phyloP scores from a whole-genome alignment of 2,113 vertebrate species.

The Phainopepla nitens region DNA sequence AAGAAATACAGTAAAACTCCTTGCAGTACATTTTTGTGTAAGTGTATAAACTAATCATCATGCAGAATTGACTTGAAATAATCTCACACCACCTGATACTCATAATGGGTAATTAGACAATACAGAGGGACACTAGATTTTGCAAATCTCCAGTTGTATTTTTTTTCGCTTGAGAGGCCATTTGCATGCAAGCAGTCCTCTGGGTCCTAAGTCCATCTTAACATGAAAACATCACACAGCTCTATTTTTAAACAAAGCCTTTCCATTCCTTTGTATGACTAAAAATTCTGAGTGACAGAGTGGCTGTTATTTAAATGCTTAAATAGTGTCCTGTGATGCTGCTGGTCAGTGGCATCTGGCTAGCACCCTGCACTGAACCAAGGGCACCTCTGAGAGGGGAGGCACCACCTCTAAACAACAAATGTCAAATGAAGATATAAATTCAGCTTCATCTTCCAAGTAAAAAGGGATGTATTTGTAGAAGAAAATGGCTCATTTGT shows the following conservation, averaged over 20 bases:
- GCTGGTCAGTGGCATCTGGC: not conserved
- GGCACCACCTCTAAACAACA: not conserved
- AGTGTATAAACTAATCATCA: not conserved
- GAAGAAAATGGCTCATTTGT: not conserved
- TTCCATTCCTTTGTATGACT: not conserved
- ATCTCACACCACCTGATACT: not conserved
- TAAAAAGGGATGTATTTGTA: not conserved
- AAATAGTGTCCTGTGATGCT: constrained; percentile 22
- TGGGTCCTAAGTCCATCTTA: not conserved
- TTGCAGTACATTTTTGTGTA: not conserved
- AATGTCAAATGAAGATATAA: not conserved
- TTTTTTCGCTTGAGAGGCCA: not conserved
- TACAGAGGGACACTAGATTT: not conserved
- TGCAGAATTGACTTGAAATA: not conserved
- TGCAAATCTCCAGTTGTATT: not conserved
- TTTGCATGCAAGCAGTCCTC: not conserved
- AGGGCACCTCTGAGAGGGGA: not conserved
- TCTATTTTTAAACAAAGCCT: not conserved
- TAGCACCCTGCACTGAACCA: not conserved
- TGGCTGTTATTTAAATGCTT: constrained; percentile 15
- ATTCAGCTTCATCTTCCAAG: not conserved
- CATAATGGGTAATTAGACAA: not conserved
- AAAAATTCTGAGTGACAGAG: not conserved
- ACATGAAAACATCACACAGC: not conserved
- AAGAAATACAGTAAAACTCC: not conserved